Evolutionary conservation across 2,888 invertebrate genomes (phyloP), one percentile per base, ranked within the genome.

Genomic region (Abrostola triplasia): DNA sequence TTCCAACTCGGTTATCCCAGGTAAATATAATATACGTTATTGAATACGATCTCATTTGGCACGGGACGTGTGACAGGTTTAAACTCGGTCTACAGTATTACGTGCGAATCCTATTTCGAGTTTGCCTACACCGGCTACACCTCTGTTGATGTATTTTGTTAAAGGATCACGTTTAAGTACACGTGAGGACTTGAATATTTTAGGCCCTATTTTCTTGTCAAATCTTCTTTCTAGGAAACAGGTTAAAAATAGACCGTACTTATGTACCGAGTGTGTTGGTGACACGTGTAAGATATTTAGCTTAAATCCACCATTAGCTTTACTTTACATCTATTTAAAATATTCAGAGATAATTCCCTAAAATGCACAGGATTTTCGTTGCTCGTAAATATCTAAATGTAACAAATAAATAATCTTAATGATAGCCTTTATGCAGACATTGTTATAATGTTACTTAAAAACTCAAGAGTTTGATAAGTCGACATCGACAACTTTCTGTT

Each of bases 141-240:
- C 35, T 11, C 57, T 52, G 24, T 6, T 55, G 56, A 60, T 49
- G 38, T 65, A 56, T 54, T 73, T 73, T 40, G 52, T 52, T 73
- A 55, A 64, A 62, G 53, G 58, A 73, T 64, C 61, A 76, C 59
- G 77, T 73, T 53, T 62, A 64, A 24, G 52, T 52, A 44, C 59
- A 65, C 41, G 49, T 61, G 52, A 52, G 36, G 10, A 48, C 69
- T 69, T 76, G 36, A 64, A 76, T 64, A 64, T 44, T 64, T 36
- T 36, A 59, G 47, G 40, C 53, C 38, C 13, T 59, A 60, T 66
- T 76, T 49, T 52, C 13, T 12, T 51, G 12, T 50, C 10, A 47
- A 13, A 48, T 36, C 42, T 57, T 50, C 11, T 24, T 24, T 24
- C n/a, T 40, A 13, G 9, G 36, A 36, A 51, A 57, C 41, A 42